phyloP scores from a whole-genome alignment of 2,797 vertebrate species.

The Bradypodion ventrale region DNA sequence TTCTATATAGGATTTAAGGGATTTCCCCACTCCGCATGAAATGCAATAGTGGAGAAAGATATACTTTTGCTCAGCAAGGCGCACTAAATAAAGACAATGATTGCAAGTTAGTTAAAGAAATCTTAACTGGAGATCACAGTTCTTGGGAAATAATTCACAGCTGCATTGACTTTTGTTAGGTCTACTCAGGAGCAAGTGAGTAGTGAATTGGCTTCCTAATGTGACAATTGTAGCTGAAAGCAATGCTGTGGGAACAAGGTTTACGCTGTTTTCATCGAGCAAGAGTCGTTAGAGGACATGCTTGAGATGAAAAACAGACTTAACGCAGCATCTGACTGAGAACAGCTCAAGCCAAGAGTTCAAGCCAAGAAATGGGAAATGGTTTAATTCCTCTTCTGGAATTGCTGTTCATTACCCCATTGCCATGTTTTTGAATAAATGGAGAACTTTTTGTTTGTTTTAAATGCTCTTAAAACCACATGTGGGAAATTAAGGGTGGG shows the following conservation, averaged over 20 bases:
- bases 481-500: not conserved
- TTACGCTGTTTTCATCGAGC: slow-evolving; percentile 32
- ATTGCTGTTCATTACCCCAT: not conserved
- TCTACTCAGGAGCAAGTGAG: not conserved
- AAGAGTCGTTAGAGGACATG: not conserved
- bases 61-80: slow-evolving; percentile 2
- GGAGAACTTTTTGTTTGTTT: not conserved
- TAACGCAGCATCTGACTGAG: not conserved
- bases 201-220: slow-evolving; percentile 22
- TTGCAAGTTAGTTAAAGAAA: not conserved
- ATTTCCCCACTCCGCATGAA: no score
- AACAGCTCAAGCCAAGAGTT: not conserved
- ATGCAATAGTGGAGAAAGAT: not conserved
- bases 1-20: slow-evolving; percentile 2
- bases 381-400: slow-evolving; percentile 22
- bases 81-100: not conserved
- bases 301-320: slow-evolving; percentile 5
- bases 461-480: not conserved
- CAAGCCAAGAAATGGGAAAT: not conserved
- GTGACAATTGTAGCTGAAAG: not conserved
- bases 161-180: not conserved
- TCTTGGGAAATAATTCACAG: not conserved
- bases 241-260: not conserved
- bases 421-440: not conserved
- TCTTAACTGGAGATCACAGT: not conserved